Percentiles rank a stretch among this genome's conserved stretches.
These are phyloP conservation scores for Ophioninae sp. DNA, from an alignment of 2,888 invertebrate species.

Conservation along the genomic window DNA sequence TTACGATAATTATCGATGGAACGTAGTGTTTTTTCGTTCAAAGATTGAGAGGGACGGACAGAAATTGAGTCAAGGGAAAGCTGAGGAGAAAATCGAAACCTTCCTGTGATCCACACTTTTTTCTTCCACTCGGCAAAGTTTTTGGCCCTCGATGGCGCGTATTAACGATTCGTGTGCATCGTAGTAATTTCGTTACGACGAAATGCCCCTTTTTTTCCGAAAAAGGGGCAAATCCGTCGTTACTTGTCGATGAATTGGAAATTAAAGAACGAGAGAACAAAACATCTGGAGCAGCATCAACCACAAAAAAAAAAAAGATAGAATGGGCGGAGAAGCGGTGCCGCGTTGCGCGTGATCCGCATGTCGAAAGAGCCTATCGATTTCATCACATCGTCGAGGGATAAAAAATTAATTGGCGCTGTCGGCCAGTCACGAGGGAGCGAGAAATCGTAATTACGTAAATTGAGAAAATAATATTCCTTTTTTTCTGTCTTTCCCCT, in stretches of 20 bases:
- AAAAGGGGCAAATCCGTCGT: slow-evolving; percentile 23
- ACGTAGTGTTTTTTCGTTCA: too few relatives aligned
- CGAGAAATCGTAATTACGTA: slow-evolving; percentile 27
- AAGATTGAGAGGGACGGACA: neutral
- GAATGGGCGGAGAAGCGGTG: slow-evolving; percentile 24
- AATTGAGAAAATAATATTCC: slow-evolving; percentile 11
- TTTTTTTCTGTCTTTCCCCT: neutral
- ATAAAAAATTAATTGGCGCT: slow-evolving; percentile 34
- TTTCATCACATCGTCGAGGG: slow-evolving; percentile 27
- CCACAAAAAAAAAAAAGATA: slow-evolving; percentile 21
- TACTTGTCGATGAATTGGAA: slow-evolving; percentile 56
- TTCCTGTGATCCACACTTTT: slow-evolving; percentile 32
- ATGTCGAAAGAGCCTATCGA: slow-evolving; percentile 53
- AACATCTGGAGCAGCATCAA: neutral
- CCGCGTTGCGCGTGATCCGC: slow-evolving; percentile 61
- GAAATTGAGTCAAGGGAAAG: slow-evolving; percentile 5
- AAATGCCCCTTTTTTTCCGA: slow-evolving; percentile 59
- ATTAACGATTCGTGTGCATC: slow-evolving; percentile 78
- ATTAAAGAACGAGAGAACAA: neutral
- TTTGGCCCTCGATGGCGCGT: slow-evolving; percentile 60
- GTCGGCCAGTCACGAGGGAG: slow-evolving; percentile 20
- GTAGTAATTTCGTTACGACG: slow-evolving; percentile 79
- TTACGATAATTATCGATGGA: neutral
- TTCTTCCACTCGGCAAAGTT: slow-evolving; percentile 43
- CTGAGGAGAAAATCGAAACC: slow-evolving; percentile 10